These are phyloP conservation scores for Carcharodon carcharias DNA, from an alignment of 2,797 vertebrate species.

Conservation along the genomic window DNA sequence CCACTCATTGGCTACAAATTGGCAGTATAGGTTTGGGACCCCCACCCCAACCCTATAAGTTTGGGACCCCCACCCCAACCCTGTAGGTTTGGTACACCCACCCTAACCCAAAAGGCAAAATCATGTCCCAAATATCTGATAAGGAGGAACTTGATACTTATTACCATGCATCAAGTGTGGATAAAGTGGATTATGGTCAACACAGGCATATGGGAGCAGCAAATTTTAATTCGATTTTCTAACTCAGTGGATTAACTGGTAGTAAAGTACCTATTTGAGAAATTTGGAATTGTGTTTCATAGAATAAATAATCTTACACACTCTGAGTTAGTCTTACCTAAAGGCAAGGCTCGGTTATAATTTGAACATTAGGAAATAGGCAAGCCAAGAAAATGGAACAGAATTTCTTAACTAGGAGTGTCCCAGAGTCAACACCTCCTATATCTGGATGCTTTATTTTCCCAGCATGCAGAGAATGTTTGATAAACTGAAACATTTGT, in stretches of 20 bases:
- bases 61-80: too few species aligned
- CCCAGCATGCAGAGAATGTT: background rate
- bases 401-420: background rate
- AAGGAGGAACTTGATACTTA: background rate
- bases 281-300: background rate
- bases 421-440: background rate
- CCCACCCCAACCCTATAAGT: too few species aligned
- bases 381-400: conserved; percentile 9
- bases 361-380: background rate
- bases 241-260: background rate
- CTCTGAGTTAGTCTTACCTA: background rate
- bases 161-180: background rate
- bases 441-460: background rate
- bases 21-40: too few species aligned
- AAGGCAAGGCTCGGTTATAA: background rate
- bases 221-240: background rate
- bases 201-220: too few species aligned
- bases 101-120: background rate
- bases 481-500: background rate
- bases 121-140: background rate
- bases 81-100: too few species aligned
- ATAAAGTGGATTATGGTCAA: background rate
- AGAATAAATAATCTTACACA: background rate
- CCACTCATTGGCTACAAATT: background rate
- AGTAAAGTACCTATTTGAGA: background rate